Evolutionary conservation across 2,797 vertebrate species (phyloP).

Genomic region (Sebastes miniatus): DNA sequence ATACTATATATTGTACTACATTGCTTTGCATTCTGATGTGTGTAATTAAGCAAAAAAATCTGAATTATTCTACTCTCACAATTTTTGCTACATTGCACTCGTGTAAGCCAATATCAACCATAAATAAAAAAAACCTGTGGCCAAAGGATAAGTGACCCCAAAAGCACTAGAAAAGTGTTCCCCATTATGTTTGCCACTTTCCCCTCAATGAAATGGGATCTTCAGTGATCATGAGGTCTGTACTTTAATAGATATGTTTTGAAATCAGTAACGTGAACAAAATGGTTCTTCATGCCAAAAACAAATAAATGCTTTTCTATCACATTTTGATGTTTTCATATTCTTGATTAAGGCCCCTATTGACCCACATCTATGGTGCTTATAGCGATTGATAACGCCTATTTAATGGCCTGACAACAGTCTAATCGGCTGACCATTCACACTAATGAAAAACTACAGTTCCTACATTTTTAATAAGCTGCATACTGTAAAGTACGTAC

Average conservation of each 20-base stretch:
- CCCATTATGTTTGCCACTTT: background rate
- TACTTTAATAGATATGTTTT: background rate
- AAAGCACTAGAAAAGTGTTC: background rate
- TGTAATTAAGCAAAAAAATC: background rate
- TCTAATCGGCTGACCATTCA: background rate
- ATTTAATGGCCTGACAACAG: no score
- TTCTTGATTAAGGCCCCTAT: background rate
- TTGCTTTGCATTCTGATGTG: background rate
- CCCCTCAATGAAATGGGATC: background rate
- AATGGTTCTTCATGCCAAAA: constrained; percentile 34
- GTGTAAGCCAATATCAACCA: background rate
- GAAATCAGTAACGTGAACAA: constrained; percentile 17
- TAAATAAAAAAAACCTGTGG: background rate
- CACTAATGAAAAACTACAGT: background rate
- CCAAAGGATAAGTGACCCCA: background rate
- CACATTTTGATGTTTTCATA: background rate
- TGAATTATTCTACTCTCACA: background rate
- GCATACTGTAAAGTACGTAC: background rate
- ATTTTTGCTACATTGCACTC: background rate
- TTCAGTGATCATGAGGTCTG: background rate
- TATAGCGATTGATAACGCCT: no score
- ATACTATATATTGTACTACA: no score
- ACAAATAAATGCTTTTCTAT: constrained; percentile 50
- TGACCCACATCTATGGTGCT: no score
- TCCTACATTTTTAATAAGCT: background rate